These are phyloP conservation scores for Venusia cambrica DNA, from an alignment of 2,888 invertebrate species.

Conservation along the genomic window DNA sequence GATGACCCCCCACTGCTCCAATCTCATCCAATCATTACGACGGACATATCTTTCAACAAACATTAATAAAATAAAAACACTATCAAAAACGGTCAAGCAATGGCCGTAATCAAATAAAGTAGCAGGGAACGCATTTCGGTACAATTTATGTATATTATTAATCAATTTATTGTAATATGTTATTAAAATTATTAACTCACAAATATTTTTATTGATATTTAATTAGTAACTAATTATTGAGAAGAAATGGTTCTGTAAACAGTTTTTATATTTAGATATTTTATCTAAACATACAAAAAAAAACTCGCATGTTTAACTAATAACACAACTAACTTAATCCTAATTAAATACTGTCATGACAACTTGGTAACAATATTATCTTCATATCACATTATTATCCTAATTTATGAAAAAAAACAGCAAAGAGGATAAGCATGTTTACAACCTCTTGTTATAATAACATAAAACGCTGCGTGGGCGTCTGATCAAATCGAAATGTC, in stretches of 20 bases:
- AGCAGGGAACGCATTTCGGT: conserved; percentile 7
- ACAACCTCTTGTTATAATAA: conserved; percentile 14
- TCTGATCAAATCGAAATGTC: conserved; percentile 12
- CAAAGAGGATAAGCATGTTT: conserved; percentile 2
- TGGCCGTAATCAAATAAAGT: conserved; percentile 15
- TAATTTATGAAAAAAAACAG: too few species aligned
- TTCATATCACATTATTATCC: too few species aligned
- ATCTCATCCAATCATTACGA: conserved; percentile 26
- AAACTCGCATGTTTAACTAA: too few species aligned
- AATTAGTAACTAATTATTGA: too few species aligned
- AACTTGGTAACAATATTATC: too few species aligned
- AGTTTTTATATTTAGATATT: too few species aligned
- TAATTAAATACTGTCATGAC: too few species aligned
- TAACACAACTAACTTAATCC: too few species aligned
- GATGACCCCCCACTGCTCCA: conserved; percentile 20
- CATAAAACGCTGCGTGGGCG: conserved; percentile 15
- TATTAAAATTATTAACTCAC: conserved; percentile 1
- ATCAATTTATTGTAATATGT: conserved; percentile 10
- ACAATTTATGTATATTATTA: conserved; percentile 15
- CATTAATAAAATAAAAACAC: conserved; percentile 15
- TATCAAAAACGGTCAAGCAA: conserved; percentile 12
- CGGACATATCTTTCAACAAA: conserved; percentile 22
- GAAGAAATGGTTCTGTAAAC: too few species aligned
- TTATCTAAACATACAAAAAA: too few species aligned
- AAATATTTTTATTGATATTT: too few species aligned